Evolutionary conservation across 2,797 vertebrate genomes (phyloP), one percentile per base, ranked within the genome.

Genomic region (Vultur gryphus): DNA sequence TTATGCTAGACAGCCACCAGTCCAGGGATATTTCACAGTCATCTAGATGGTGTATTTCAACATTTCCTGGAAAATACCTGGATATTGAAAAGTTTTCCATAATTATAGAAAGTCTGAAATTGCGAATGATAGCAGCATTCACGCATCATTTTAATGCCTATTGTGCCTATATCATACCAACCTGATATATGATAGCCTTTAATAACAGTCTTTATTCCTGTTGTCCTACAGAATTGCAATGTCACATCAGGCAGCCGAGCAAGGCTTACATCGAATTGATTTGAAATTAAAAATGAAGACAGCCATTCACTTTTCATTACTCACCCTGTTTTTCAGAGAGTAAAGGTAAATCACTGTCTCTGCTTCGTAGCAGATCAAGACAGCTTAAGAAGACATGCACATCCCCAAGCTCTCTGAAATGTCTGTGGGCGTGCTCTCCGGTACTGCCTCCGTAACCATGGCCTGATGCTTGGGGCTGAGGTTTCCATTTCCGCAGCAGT

Each of bases 401-500:
- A 10, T 14, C 39, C 35, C 31, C 12, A 6, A 9, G 62, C 21
- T 35, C 3, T 4, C 5, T 1, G 37, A 13, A 7, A 11, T 3
- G 51, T 2, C 25, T 4, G 24, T 10, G 35, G 5, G 25, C 26
- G 9, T 8, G 26, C 39, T 11, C 20, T 16, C 13, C 58, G 5
- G 24, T 7, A 3, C 59, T 19, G 16, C 3, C 9, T 8, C 49
- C 44, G 7, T 14, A 9, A 3, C 59, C n/a, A 2, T 1, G 8
- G 37, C n/a, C 57, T 18, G 6, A 4, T 20, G 43, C 55, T 26
- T 14, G 44, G 29, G 31, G 31, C 24, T 7, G 31, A 37, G 52
- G 13, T 7, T 48, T 43, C 65, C 57, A 5, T 21, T 51, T 21
- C 43, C 7, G 8, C 77, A 67, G 37, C n/a, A 12, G 12, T 5